Evolutionary conservation across 2,113 vertebrate genomes (phyloP), one percentile per base, ranked within the genome.

Genomic region (Anhinga anhinga): DNA sequence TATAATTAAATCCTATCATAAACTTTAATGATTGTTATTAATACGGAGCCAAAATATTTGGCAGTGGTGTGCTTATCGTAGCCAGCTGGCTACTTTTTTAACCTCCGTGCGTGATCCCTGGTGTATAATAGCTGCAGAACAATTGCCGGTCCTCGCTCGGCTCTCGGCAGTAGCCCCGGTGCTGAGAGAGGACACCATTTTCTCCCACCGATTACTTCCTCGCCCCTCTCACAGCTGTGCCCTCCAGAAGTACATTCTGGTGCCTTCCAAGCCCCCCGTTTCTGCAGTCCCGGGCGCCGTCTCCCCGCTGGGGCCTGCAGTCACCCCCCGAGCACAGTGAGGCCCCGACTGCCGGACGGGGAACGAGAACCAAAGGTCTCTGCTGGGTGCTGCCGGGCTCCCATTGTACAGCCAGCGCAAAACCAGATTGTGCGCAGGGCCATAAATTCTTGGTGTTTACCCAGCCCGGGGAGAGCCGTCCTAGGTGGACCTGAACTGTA

Each of bases 11-110:
- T 42, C 83, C 89, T 66, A 32, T 38, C 14, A 49, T 61, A 89
- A 95, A 94, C 27, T 82, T 69, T 36, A 69, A 72, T 30, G 49
- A 53, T 72, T 95, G 88, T 82, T 79, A 70, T 62, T 79, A 79
- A 65, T 53, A 71, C 0, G 6, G 27, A 89, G 66, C 27, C 65
- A 70, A 87, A 95, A 91, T 29, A 40, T 44, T 61, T 86, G 80
- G 86, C 95, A 83, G 88, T 4, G 0, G 44, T 17, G 11, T 20
- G 80, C 12, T 62, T 11, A 15, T 32, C 1, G 1, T 5, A 69
- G 83, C 80, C 90, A 97, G 90, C 65, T 92, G 90, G 55, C 90
- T 32, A 5, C 40, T 65, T 67, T 44, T 44, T 63, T 44, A 11
- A 53, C 65, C 62, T 34, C 84, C 0, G 0, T 25, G 86, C 2